Base-by-base conservation (phyloP, 2,797 vertebrate genomes). In the Luscinia luscinia region DNA sequence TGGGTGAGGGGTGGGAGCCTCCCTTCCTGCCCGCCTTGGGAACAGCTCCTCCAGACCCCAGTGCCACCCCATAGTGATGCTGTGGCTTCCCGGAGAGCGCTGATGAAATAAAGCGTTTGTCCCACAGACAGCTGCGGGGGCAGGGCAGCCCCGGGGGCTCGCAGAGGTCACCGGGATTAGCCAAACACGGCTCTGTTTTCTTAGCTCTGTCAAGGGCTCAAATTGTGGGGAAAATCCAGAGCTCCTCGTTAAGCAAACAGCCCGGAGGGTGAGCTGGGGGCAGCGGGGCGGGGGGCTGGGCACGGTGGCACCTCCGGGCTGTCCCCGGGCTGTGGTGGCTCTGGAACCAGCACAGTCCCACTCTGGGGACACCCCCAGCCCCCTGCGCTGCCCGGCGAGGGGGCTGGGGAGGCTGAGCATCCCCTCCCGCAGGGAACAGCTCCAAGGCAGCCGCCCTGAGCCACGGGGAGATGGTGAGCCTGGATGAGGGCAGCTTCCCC, bases 381-480 rank as follows among this genome's bases (percentile, higher is more conserved):
- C 38, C 13, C 41, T 30, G 27, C 11, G 72, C 52, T 40, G 66
- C 62, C 32, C 1, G 4, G 38, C 10, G 45, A 28, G 70, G 77
- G 77, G 45, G 27, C 28, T 32, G 36, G 18, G 28, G 24, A 9
- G 17, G 27, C 76, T 77, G 51, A 96, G 63, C 90, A 46, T 45
- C 40, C 64, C 4, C 0, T 96, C 43, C 89, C 85, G 36, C 98
- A 99, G 99, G 98, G 57, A 99, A 98, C 92, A 98, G 97, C 96
- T 97, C 98, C 87, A 99, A 99, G 97, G 98, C 98, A 1, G 98
- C 98, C 4, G 98, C 98, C 3, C 98, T 99, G 73, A 98, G 98
- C 80, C 99, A 99, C 0, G 99, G 99, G 0, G 99, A 99, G 97
- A 99, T 99, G 98, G 98, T 99, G 78, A 99, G 99, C 92, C 98